Base-by-base conservation (phyloP, 2,888 invertebrate species). In the Caenorhabditis sp. region DNA sequence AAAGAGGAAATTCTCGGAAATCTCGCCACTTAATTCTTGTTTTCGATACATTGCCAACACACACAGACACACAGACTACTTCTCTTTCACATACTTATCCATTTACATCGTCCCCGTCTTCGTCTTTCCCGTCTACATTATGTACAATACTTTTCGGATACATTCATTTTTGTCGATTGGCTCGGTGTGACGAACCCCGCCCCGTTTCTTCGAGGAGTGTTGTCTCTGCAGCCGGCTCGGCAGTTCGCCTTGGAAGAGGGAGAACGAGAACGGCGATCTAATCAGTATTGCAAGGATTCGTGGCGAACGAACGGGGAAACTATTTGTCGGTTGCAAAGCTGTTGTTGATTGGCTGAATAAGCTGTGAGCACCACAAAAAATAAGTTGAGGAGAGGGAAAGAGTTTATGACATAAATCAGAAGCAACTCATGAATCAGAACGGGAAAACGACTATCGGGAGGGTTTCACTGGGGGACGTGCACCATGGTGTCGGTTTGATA, bases 21-120 rank as follows among this genome's bases (percentile, higher is more conserved):
- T 76, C 76, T 76, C 61, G 61, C 76, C 76, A 76, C 76, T 67
- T 76, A 76, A 76, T 76, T 76, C 76, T 76, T 76, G 76, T 76
- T 76, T 76, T 76, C 65, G 67, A 76, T 67, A 76, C 67, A 74
- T 65, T 50, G 56, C 64, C 32, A 32, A 44, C 56, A 40, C 61
- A 44, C n/a, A n/a, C n/a, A n/a, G n/a, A n/a, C n/a, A n/a, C n/a
- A n/a, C n/a, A n/a, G n/a, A n/a, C 58, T 22, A 32, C 22, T 65
- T 74, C 67, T 55, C 65, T 37, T 61, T 65, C 67, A 67, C 35
- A 76, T 76, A 67, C 67, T 67, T 68, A 76, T 76, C 76, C 76
- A 67, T 67, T 76, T 76, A 74, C 67, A 65, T 61, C 28, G 47
- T 28, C 22, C 37, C 37, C 20, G 8, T 37, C 58, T 35, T 18